These are phyloP conservation scores for Crambe crambe DNA, from an alignment of 37 sponge, comb jelly and placozoan species.

Conservation along the genomic window DNA sequence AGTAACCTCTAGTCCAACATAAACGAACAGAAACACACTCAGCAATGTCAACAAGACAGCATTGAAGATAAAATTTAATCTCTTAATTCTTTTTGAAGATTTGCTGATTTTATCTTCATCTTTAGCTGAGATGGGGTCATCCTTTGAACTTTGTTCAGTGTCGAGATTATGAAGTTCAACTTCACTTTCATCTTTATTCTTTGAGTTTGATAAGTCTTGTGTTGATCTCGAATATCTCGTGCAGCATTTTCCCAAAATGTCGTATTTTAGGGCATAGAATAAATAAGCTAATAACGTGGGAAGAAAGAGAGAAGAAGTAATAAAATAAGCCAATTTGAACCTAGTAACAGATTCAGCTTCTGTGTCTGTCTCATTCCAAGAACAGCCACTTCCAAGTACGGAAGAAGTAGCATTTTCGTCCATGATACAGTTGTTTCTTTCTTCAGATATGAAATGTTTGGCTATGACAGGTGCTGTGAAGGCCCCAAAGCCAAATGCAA, in stretches of 20 bases:
- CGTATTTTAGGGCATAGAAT: slow-evolving; percentile 21
- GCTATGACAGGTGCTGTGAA: slow-evolving; percentile 64
- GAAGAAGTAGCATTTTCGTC: not conserved
- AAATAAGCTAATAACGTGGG: slow-evolving; percentile 9
- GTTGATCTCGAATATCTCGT: too few relatives aligned
- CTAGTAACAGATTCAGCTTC: not conserved
- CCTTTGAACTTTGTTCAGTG: too few relatives aligned
- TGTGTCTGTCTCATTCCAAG: not conserved
- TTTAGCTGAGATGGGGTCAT: not conserved
- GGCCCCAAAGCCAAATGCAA: slow-evolving; percentile 58
- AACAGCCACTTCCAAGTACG: not conserved
- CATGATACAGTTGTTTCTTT: not conserved
- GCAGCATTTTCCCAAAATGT: not conserved
- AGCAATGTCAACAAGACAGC: not conserved
- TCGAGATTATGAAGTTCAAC: not conserved
- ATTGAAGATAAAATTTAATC: too few relatives aligned
- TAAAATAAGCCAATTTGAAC: slow-evolving; percentile 8
- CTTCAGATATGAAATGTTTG: slow-evolving; percentile 48
- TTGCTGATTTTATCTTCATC: too few relatives aligned
- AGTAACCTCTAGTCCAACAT: slow-evolving; percentile 55
- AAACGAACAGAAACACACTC: slow-evolving; percentile 34
- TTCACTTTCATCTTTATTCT: not conserved
- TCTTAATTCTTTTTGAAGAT: too few relatives aligned
- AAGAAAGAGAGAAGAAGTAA: slow-evolving; percentile 4
- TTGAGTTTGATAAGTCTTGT: not conserved